phyloP scores from a whole-genome alignment of 2,113 vertebrate species.

The Lethenteron camtschaticum region DNA sequence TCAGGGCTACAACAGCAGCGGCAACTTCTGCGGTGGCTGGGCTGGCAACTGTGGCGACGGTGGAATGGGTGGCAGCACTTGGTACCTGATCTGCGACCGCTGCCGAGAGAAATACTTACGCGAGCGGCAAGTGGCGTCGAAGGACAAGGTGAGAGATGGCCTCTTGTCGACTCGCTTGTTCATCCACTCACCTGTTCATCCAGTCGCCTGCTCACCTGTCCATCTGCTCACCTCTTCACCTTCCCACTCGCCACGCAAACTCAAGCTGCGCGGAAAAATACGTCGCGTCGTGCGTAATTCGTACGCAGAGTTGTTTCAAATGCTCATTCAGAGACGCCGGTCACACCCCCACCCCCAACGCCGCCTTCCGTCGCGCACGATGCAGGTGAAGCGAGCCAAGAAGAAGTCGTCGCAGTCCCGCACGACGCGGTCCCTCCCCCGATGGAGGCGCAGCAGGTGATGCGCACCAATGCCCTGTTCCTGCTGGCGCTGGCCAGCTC shows the following conservation, averaged over 20 bases:
- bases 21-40: conserved; percentile 95
- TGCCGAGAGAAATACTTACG: conserved; percentile 91
- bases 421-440: conserved; percentile 73
- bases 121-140: conserved; percentile 82
- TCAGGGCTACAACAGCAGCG: conserved; percentile 95
- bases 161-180: no score
- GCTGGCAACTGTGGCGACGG: conserved; percentile 95
- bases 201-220: no score
- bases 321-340: no score
- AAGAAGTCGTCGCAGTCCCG: conserved; percentile 89
- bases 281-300: no score
- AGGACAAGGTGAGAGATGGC: conserved; percentile 53
- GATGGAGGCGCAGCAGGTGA: conserved; percentile 97
- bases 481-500: conserved; percentile 83
- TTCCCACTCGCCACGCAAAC: no score
- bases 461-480: conserved; percentile 81
- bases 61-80: conserved; percentile 91
- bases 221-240: no score
- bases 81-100: conserved; percentile 91
- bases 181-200: no score
- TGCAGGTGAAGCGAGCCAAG: conserved; percentile 77
- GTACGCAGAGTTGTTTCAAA: no score
- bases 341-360: no score
- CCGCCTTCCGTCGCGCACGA: not conserved
- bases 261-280: no score